phyloP scores from a whole-genome alignment of 2,888 invertebrate species.

The Drosophila meridionalis region DNA sequence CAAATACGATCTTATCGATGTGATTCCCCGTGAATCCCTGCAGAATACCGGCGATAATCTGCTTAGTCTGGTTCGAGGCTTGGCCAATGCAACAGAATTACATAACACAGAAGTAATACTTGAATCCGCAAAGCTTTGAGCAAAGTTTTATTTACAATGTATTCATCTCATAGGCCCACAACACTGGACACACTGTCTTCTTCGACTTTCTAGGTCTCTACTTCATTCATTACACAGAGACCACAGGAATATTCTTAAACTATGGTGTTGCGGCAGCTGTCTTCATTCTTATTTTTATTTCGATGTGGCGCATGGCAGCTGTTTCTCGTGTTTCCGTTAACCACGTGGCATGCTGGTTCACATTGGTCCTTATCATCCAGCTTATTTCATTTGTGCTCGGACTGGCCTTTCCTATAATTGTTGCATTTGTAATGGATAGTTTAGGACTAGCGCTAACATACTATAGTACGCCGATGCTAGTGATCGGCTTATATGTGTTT shows the following conservation, averaged over 20 bases:
- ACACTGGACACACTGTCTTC: constrained; percentile 87
- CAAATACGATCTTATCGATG: constrained; percentile 87
- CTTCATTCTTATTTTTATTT: constrained; percentile 74
- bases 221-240: constrained; percentile 88
- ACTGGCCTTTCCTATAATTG: constrained; percentile 73
- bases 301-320: constrained; percentile 73
- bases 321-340: constrained; percentile 39
- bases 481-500: constrained; percentile 83
- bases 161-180: constrained; percentile 76
- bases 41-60: constrained; percentile 91
- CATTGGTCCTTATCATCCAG: constrained; percentile 40
- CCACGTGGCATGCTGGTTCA: constrained; percentile 60
- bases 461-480: constrained; percentile 86
- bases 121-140: background rate
- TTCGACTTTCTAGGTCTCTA: constrained; percentile 90
- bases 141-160: background rate
- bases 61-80: constrained; percentile 86
- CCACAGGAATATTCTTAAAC: constrained; percentile 83
- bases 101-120: constrained; percentile 50
- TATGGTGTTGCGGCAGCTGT: constrained; percentile 80
- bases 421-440: constrained; percentile 83
- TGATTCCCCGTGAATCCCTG: constrained; percentile 88
- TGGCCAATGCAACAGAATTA: constrained; percentile 85
- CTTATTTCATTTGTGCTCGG: constrained; percentile 75
- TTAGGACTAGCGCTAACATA: constrained; percentile 86